Percentiles rank a stretch among this genome's conserved stretches.
Evolutionary conservation across 2,888 invertebrate genomes (phyloP).

Genomic region (Eupithecia dodoneata): DNA sequence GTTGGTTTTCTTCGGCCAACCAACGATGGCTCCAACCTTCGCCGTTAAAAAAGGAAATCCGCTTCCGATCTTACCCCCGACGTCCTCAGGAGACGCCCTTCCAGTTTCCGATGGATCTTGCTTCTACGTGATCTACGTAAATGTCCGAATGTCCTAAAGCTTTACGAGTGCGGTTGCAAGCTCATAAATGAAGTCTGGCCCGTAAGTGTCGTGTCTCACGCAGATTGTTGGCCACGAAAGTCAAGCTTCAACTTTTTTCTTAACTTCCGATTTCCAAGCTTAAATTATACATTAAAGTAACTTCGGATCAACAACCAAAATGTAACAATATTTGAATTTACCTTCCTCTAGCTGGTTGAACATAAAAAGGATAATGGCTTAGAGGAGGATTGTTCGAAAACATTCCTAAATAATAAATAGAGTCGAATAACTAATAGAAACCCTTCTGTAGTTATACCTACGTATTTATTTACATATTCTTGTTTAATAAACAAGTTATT

Average conservation of each 20-base stretch:
- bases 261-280: neutral
- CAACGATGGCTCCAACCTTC: too few relatives aligned
- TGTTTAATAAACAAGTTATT: constrained; percentile 9
- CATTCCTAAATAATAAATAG: constrained; percentile 11
- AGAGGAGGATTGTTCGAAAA: constrained; percentile 9
- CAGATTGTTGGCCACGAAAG: constrained; percentile 49
- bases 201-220: constrained; percentile 54
- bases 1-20: too few relatives aligned
- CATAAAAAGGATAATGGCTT: constrained; percentile 6
- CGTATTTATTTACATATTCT: constrained; percentile 8
- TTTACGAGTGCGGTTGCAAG: neutral
- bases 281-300: constrained; percentile 5
- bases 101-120: neutral
- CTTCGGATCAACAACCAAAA: neutral
- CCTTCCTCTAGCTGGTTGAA: neutral
- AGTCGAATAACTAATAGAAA: constrained; percentile 14
- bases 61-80: too few relatives aligned
- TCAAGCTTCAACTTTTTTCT: neutral
- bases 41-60: too few relatives aligned
- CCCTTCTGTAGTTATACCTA: neutral
- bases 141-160: neutral
- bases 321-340: neutral
- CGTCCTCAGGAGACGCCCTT: neutral
- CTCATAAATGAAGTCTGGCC: constrained; percentile 21
- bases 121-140: neutral